A percentile compares a stretch with the other conserved stretches of the same genome.
phyloP scores from a whole-genome alignment of 2,113 vertebrate genomes.

The Misgurnus mizolepis region DNA sequence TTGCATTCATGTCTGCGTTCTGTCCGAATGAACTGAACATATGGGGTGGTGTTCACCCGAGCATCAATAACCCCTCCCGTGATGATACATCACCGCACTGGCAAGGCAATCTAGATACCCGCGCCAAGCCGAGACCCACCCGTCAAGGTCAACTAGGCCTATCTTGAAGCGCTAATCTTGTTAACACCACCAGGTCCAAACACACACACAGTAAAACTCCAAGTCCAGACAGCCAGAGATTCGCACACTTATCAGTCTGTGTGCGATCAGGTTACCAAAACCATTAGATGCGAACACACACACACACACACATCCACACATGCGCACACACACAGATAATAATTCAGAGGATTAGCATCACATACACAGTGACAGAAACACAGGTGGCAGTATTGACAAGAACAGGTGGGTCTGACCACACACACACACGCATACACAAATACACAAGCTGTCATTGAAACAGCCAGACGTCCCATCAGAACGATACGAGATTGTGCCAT shows the following conservation, averaged over 20 bases:
- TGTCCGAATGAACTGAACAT: conserved; percentile 4
- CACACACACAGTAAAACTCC: background rate
- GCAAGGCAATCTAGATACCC: conserved; percentile 2
- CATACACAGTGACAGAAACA: conserved; percentile 40
- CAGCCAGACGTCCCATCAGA: conserved; percentile 27
- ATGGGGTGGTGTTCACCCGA: background rate
- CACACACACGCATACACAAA: conserved; percentile 19
- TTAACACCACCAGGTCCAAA: conserved; percentile 1
- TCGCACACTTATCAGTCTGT: background rate
- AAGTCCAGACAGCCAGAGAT: background rate
- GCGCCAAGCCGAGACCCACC: background rate
- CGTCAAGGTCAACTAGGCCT: conserved; percentile 37
- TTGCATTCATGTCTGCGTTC: background rate
- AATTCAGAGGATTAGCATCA: conserved; percentile 56
- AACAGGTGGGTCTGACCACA: conserved; percentile 53
- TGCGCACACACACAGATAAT: conserved; percentile 25
- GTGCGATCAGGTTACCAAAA: background rate
- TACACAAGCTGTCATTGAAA: conserved; percentile 34
- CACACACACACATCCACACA: background rate
- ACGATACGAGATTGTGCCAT: conserved; percentile 5
- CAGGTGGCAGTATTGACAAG: conserved; percentile 49
- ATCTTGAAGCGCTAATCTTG: background rate
- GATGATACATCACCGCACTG: background rate
- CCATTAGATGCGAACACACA: background rate
- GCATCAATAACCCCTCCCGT: conserved; percentile 17